Conservation (phyloP, 2,113 vertebrate species). For the Calidris pygmaea region DNA sequence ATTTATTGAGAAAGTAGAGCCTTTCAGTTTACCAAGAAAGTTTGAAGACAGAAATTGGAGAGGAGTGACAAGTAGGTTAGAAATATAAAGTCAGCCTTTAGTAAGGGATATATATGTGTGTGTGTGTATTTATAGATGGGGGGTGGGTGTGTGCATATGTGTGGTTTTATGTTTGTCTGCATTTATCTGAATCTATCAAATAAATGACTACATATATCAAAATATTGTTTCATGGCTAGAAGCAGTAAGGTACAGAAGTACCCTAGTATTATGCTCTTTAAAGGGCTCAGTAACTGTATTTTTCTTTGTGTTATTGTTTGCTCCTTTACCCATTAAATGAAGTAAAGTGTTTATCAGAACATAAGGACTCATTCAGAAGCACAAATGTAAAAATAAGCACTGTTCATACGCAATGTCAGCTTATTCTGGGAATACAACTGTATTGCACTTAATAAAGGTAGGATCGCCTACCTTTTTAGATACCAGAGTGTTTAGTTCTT, state of each 20-base stretch:
- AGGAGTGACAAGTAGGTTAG: background rate
- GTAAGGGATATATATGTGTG: background rate
- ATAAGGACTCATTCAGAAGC: background rate
- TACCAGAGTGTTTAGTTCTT: background rate
- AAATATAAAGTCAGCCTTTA: background rate
- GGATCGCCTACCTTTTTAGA: background rate
- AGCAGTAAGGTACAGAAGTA: background rate
- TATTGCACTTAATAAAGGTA: background rate
- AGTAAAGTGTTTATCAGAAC: background rate
- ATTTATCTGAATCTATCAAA: background rate
- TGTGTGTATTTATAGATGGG: background rate
- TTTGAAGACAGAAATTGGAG: background rate
- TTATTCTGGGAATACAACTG: background rate
- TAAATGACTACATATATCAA: background rate
- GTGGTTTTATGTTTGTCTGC: background rate
- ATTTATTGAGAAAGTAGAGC: background rate
- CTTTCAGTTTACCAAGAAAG: background rate
- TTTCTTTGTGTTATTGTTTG: background rate
- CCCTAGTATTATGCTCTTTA: background rate
- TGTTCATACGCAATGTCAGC: background rate
- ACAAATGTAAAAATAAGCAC: background rate
- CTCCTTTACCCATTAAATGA: background rate
- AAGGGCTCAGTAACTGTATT: background rate
- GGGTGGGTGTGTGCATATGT: accelerated
- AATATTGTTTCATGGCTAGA: background rate